Percentiles rank a stretch among this genome's conserved stretches.
phyloP scores from a whole-genome alignment of 23 tunicate genomes.

The Trididemnum nubilum region DNA sequence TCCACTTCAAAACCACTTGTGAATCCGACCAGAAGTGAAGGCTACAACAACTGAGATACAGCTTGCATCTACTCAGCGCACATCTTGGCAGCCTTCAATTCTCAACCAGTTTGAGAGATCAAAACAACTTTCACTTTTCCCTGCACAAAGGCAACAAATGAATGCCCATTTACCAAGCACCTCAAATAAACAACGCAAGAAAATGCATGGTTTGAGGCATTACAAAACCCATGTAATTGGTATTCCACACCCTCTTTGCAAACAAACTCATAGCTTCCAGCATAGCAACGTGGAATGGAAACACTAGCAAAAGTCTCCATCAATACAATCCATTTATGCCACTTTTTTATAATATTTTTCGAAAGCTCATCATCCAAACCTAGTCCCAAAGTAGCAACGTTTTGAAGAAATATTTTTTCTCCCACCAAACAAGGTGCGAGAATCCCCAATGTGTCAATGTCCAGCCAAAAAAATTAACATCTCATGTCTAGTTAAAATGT shows the following conservation, averaged over 20 bases:
- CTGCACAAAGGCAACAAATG: too few species aligned
- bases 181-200: slow-evolving; percentile 24
- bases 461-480: slow-evolving; percentile 9
- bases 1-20: too few species aligned
- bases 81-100: too few species aligned
- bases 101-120: too few species aligned
- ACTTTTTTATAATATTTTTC: not conserved
- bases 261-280: not conserved
- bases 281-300: not conserved
- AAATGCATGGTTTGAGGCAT: slow-evolving; percentile 11
- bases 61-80: too few species aligned
- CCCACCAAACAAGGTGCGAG: slow-evolving; percentile 17
- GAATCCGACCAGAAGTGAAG: too few species aligned
- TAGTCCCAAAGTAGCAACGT: not conserved
- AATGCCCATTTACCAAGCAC: slow-evolving; percentile 7
- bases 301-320: not conserved
- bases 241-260: not conserved
- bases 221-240: slow-evolving; percentile 16
- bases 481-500: slow-evolving; percentile 4
- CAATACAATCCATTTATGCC: not conserved
- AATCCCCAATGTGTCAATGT: slow-evolving; percentile 3
- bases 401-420: slow-evolving; percentile 16
- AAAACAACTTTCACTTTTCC: too few species aligned
- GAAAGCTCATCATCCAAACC: slow-evolving; percentile 5
- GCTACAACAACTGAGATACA: too few species aligned